Evolutionary conservation across 1,140 invertebrate genomes (phyloP).

Genomic region (Drosophila tsacasi): DNA sequence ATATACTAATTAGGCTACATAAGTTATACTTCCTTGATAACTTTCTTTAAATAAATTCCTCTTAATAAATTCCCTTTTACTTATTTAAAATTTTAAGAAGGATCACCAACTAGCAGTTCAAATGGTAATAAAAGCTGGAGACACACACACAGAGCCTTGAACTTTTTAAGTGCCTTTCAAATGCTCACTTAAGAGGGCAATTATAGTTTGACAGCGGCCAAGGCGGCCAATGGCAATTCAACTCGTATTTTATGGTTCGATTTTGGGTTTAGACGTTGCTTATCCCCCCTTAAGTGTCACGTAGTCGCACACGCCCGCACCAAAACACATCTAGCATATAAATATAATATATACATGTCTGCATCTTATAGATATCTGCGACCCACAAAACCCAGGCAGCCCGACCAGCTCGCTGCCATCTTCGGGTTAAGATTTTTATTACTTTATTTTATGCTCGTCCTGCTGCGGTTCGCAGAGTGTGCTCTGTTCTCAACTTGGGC

Average conservation of each 20-base stretch:
- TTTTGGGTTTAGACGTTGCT: constrained; percentile 67
- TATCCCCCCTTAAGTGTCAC: constrained; percentile 80
- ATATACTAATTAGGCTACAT: not conserved
- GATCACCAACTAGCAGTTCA: no score
- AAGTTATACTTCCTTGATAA: no score
- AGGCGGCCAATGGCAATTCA: constrained; percentile 49
- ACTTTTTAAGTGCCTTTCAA: constrained; percentile 30
- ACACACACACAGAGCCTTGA: not conserved
- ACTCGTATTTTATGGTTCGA: constrained; percentile 78
- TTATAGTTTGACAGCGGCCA: constrained; percentile 60
- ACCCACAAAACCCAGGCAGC: constrained; percentile 19
- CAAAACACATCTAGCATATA: constrained; percentile 41
- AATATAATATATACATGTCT: constrained; percentile 66
- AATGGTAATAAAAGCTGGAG: not conserved
- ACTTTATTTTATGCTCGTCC: constrained; percentile 81
- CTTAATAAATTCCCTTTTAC: no score
- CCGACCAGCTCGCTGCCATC: constrained; percentile 10
- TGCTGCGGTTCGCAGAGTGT: constrained; percentile 43
- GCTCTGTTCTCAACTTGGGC: constrained; percentile 7
- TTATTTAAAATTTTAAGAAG: not conserved
- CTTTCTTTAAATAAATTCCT: not conserved
- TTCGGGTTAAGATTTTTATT: constrained; percentile 78
- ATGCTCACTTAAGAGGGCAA: constrained; percentile 67
- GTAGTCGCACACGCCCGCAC: constrained; percentile 43
- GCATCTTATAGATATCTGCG: constrained; percentile 65